Percentiles rank a stretch among this genome's conserved stretches.
These are phyloP conservation scores for Chrosomus eos DNA, from an alignment of 2,797 vertebrate species.

Conservation along the genomic window DNA sequence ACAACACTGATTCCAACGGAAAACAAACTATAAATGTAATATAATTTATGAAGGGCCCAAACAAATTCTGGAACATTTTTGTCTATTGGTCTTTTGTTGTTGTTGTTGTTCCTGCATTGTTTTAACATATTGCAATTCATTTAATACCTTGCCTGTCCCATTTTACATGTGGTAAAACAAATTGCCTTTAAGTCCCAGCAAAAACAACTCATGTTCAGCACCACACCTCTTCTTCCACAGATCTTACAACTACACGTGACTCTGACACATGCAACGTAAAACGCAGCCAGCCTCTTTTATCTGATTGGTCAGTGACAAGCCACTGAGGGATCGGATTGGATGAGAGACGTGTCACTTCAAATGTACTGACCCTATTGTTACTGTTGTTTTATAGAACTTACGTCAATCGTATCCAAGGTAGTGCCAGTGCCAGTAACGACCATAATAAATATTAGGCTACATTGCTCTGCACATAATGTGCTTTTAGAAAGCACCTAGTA, in stretches of 20 bases:
- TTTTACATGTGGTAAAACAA: slow-evolving; percentile 33
- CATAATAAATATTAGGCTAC: slow-evolving; percentile 46
- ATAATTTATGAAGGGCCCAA: neutral
- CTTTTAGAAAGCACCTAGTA: neutral
- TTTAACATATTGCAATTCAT: neutral
- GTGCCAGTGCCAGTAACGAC: slow-evolving; percentile 58
- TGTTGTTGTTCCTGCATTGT: neutral
- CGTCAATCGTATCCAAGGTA: slow-evolving; percentile 74
- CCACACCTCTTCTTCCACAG: slow-evolving; percentile 72
- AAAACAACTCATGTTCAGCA: slow-evolving; percentile 54
- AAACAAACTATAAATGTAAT: slow-evolving; percentile 2
- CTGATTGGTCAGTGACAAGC: slow-evolving; percentile 69
- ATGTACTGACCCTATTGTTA: slow-evolving; percentile 65
- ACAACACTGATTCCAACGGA: neutral
- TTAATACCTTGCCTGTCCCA: slow-evolving; percentile 1
- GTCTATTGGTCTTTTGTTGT: neutral
- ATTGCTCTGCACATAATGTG: neutral
- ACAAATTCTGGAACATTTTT: neutral
- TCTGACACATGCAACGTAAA: slow-evolving; percentile 51
- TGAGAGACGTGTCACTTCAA: slow-evolving; percentile 55
- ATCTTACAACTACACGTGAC: slow-evolving; percentile 74
- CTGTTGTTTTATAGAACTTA: slow-evolving; percentile 74
- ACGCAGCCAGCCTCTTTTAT: slow-evolving; percentile 50
- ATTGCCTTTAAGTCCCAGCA: slow-evolving; percentile 66
- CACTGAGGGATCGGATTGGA: slow-evolving; percentile 69